These are phyloP conservation scores for Gallinago media DNA, from an alignment of 2,113 vertebrate species.

Conservation along the genomic window DNA sequence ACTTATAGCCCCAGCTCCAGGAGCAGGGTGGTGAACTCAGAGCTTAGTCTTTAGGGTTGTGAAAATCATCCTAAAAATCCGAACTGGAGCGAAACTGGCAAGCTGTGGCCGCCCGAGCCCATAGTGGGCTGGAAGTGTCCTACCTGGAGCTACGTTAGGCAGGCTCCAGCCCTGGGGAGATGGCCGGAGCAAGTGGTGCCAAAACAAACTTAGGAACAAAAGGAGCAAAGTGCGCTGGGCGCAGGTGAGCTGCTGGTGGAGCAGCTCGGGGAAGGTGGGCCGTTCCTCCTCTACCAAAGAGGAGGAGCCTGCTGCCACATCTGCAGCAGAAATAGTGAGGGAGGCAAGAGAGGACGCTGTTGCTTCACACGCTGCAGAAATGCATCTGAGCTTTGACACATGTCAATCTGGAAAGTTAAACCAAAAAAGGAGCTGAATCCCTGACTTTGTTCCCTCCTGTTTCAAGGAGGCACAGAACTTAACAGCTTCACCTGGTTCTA, in stretches of 20 bases:
- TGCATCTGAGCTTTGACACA: neutral
- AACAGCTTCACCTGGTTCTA: neutral
- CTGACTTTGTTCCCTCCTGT: neutral
- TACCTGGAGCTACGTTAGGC: fast-evolving
- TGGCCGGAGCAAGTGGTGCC: neutral
- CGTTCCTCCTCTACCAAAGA: neutral
- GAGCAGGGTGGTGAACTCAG: neutral
- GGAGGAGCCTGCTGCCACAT: neutral
- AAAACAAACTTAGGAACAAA: neutral
- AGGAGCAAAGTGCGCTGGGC: neutral
- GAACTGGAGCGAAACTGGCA: neutral
- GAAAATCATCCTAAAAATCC: neutral
- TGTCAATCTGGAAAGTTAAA: neutral
- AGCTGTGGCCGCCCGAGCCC: neutral
- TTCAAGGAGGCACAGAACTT: neutral
- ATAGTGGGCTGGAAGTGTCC: neutral
- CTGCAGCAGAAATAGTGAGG: neutral
- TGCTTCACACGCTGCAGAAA: neutral
- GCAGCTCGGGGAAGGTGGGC: neutral
- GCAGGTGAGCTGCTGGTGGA: neutral
- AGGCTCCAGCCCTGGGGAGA: neutral
- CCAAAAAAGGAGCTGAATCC: neutral
- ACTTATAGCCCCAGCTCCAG: neutral
- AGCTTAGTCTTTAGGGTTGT: neutral
- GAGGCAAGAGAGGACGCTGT: neutral